A percentile compares a stretch with the other conserved stretches of the same genome.
Conservation (phyloP, 2,113 vertebrate species). For the Anser brachyrhynchus region DNA sequence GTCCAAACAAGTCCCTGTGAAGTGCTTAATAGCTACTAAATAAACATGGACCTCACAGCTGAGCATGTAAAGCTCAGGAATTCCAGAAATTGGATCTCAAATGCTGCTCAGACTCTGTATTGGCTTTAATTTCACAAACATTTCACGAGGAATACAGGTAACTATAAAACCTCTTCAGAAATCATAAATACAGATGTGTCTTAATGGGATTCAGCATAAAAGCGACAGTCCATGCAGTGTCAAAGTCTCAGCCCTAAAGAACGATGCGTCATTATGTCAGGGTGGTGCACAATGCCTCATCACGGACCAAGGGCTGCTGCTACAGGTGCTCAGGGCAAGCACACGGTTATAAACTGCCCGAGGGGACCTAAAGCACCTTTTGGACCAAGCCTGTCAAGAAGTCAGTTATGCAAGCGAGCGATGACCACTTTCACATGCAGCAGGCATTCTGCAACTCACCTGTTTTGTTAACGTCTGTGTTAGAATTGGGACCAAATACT, state of each 20-base stretch:
- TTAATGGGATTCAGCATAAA: not conserved
- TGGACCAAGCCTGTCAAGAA: not conserved
- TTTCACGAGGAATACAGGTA: fast-evolving
- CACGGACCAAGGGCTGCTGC: not conserved
- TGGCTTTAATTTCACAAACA: not conserved
- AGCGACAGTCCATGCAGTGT: not conserved
- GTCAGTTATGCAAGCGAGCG: not conserved
- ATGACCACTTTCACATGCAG: fast-evolving
- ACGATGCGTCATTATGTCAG: not conserved
- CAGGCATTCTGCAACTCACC: constrained; percentile 68
- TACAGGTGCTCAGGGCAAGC: not conserved
- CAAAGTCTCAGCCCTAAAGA: constrained; percentile 9
- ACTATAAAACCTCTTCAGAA: not conserved
- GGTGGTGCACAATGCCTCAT: not conserved
- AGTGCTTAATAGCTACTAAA: not conserved
- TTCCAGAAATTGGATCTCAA: not conserved
- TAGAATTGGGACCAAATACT: constrained; percentile 96
- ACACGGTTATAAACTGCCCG: not conserved
- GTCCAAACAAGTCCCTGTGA: not conserved
- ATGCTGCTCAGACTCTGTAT: fast-evolving
- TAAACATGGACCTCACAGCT: not conserved
- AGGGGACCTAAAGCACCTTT: not conserved
- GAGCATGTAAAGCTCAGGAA: not conserved
- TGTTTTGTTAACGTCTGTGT: constrained; percentile 97
- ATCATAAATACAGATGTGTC: fast-evolving